A percentile compares a stretch with the other conserved stretches of the same genome.
These are phyloP conservation scores for Plecotus auritus DNA, from an alignment of 2,113 vertebrate species.

Conservation along the genomic window DNA sequence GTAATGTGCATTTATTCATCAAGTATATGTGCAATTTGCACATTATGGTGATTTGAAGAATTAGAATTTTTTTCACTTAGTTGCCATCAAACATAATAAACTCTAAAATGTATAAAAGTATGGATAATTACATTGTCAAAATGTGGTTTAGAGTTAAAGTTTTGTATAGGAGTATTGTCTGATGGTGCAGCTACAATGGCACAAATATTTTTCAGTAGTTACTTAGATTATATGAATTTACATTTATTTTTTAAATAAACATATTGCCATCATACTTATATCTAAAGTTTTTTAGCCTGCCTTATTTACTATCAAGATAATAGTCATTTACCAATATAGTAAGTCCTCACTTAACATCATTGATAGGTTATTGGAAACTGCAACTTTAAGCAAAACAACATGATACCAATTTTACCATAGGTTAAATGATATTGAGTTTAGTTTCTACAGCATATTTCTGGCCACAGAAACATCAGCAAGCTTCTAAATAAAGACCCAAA, in stretches of 20 bases:
- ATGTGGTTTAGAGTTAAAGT: neutral
- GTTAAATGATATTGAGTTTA: neutral
- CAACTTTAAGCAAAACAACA: neutral
- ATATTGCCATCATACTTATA: neutral
- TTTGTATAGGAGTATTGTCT: constrained; percentile 1
- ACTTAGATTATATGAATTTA: neutral
- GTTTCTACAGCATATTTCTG: neutral
- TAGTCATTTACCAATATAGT: neutral
- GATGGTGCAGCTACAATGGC: neutral
- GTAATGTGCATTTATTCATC: constrained; percentile 17
- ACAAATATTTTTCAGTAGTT: neutral
- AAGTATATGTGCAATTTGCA: constrained; percentile 22
- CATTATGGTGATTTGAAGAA: constrained; percentile 4
- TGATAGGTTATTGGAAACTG: neutral
- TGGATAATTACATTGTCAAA: constrained; percentile 39
- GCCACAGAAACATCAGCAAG: neutral
- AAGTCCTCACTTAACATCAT: neutral
- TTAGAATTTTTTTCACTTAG: constrained; percentile 18
- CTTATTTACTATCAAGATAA: neutral
- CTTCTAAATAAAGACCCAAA: neutral
- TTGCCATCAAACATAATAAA: constrained; percentile 18
- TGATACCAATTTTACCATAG: neutral
- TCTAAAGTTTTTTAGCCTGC: neutral
- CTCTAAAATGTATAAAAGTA: neutral
- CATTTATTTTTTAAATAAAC: neutral